Evolutionary conservation across 2,888 invertebrate genomes (phyloP), one percentile per base, ranked within the genome.

Genomic region (Nebria salina): DNA sequence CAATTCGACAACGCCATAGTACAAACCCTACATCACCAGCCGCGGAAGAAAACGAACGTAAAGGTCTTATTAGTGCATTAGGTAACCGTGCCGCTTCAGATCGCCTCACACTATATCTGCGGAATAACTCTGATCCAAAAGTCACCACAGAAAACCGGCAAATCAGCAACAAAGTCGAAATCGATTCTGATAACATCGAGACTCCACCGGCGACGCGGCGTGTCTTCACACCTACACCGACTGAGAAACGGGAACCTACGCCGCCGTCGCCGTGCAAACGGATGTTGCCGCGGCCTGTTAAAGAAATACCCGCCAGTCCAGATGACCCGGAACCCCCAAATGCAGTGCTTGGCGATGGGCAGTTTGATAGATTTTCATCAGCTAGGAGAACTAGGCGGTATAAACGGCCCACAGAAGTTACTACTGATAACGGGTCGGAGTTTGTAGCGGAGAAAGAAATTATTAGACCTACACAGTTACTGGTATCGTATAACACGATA

Each of bases 101-200:
- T 84, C 89, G 90, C 81, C 86, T 93, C 9, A 91, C 92, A n/a
- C 88, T 93, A 75, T 93, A 93, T 85, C 91, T 93, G 82, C 89
- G 91, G 5, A 70, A 70, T 15, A 66, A 66, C 66, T 11, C 11
- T 8, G 25, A 25, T 25, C 15, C 20, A 25, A 15, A 66, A 15
- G 8, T 13, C 15, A 20, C 25, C 6, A 8, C 25, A 25, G 15
- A 26, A 26, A 73, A 42, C 41, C 64, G 75, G 1, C 77, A 85
- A 15, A 87, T 90, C 13, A 91, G 91, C 20, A 94, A 95, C 85
- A 93, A 93, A 87, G 93, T 94, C 11, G 96, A 96, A 86, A 96
- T 97, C 66, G 97, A 97, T 87, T 95, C 96, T 2, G 97, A 97
- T 85, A 97, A 97, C 85, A 95, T 97, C 54, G 96, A 97, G 90